Evolutionary conservation across 2,113 vertebrate genomes (phyloP), one percentile per base, ranked within the genome.

Genomic region (Heterochromis multidens): DNA sequence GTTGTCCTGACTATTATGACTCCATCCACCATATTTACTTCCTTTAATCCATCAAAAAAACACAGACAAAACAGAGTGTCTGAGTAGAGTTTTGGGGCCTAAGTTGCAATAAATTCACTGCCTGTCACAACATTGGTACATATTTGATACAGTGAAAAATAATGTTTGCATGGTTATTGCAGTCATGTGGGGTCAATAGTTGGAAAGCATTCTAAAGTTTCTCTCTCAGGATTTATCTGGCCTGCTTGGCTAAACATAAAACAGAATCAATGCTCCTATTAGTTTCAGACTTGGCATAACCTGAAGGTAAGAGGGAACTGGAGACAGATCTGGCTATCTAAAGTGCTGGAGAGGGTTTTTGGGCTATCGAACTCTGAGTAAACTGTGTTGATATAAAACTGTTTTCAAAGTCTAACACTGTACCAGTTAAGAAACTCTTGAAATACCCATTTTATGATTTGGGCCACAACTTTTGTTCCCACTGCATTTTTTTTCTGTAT

Each of bases 191-290:
- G 60, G 31, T 77, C 59, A 77, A 62, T 63, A 49, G 67, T 56
- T 80, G n/a, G 29, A 91, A 65, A 85, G 37, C 52, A 27, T 86
- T 91, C 81, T 90, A 62, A 63, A 2, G 59, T 91, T 92, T 87
- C 90, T 82, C 46, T 58, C 2, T 52, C 46, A 65, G 84, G 87
- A 63, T 94, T 67, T 80, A 89, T 63, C 14, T 79, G 78, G 85
- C 86, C 88, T 87, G 79, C 70, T 79, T 14, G 29, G 56, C 21
- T 63, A 62, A 91, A 90, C 60, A 79, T 83, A 84, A 93, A 87
- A 87, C 84, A 85, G 46, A 91, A 92, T 94, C 90, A 80, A 85
- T 92, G 80, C 29, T 49, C 46, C 57, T 46, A 29, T 78, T 83
- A 60, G 58, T 14, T 67, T 23, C 16, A 80, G 58, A 80, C 77